phyloP scores from a whole-genome alignment of 2,888 invertebrate genomes.

The Drosophila fungiperda region DNA sequence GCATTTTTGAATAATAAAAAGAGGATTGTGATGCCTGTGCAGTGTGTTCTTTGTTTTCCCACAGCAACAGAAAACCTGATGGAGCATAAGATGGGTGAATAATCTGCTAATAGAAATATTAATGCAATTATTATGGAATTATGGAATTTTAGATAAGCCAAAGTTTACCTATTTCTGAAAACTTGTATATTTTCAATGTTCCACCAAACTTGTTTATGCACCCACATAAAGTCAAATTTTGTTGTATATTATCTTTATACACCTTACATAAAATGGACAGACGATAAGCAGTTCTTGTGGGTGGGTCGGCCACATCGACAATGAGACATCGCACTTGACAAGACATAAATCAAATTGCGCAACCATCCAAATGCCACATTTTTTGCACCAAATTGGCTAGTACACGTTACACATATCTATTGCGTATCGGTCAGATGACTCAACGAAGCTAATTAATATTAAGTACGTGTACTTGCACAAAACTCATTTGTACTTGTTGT shows the following conservation, averaged over 20 bases:
- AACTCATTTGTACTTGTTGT: slow-evolving; percentile 25
- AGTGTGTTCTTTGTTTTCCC: slow-evolving; percentile 1
- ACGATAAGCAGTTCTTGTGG: slow-evolving; percentile 10
- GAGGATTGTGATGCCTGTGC: slow-evolving; percentile 35
- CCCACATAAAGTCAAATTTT: neutral
- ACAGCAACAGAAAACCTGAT: neutral
- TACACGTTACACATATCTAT: slow-evolving; percentile 1
- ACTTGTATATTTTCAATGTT: neutral
- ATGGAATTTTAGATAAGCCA: neutral
- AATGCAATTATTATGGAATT: too few species aligned
- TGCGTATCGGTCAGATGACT: slow-evolving; percentile 35
- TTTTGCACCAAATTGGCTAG: slow-evolving; percentile 14
- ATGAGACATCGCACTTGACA: slow-evolving; percentile 31
- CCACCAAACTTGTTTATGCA: neutral
- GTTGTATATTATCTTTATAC: neutral
- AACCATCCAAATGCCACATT: slow-evolving; percentile 3
- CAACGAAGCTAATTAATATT: slow-evolving; percentile 39
- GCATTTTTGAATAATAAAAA: slow-evolving; percentile 2
- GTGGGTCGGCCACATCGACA: slow-evolving; percentile 1
- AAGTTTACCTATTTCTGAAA: neutral
- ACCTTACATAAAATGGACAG: neutral
- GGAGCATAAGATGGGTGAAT: neutral
- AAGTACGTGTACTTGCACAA: slow-evolving; percentile 31
- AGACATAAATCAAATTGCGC: slow-evolving; percentile 20
- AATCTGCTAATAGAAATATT: neutral